phyloP scores from a whole-genome alignment of 2,113 vertebrate genomes.

The Brevimyrus niger region DNA sequence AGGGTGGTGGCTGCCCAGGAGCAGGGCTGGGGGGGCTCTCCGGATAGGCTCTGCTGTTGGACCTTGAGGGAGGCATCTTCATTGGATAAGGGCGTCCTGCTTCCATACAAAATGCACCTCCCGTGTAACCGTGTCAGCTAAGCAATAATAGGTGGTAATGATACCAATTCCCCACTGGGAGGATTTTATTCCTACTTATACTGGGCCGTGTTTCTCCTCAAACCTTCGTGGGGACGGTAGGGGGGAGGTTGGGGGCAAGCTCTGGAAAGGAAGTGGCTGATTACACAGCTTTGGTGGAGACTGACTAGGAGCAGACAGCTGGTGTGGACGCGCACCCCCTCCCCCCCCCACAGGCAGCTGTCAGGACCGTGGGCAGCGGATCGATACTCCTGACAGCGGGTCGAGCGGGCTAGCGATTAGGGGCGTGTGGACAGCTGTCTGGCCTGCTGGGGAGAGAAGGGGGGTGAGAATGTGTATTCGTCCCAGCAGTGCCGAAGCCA shows the following conservation, averaged over 20 bases:
- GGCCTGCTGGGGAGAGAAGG: conserved; percentile 2
- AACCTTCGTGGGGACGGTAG: not conserved
- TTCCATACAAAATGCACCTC: not conserved
- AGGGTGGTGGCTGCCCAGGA: not conserved
- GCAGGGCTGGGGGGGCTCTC: not conserved
- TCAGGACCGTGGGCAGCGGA: conserved; percentile 17
- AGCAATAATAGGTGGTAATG: not conserved
- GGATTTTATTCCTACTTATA: not conserved
- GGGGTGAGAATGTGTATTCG: conserved; percentile 17
- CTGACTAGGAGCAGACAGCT: not conserved
- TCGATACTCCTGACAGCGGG: conserved; percentile 34
- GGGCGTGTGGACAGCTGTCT: conserved; percentile 30
- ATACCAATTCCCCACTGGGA: not conserved
- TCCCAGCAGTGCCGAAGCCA: conserved; percentile 13
- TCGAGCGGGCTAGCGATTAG: not conserved
- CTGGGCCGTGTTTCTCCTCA: not conserved
- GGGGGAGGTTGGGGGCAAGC: not conserved
- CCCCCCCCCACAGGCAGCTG: conserved; percentile 15
- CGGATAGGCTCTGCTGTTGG: not conserved
- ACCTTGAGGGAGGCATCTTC: not conserved
- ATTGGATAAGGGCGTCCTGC: not conserved
- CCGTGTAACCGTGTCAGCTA: not conserved
- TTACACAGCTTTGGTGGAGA: conserved; percentile 6
- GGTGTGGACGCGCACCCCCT: not conserved
- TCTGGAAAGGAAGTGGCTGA: not conserved